These are phyloP conservation scores for Drosophila seguyi DNA, from an alignment of 1,140 invertebrate species.

Conservation along the genomic window DNA sequence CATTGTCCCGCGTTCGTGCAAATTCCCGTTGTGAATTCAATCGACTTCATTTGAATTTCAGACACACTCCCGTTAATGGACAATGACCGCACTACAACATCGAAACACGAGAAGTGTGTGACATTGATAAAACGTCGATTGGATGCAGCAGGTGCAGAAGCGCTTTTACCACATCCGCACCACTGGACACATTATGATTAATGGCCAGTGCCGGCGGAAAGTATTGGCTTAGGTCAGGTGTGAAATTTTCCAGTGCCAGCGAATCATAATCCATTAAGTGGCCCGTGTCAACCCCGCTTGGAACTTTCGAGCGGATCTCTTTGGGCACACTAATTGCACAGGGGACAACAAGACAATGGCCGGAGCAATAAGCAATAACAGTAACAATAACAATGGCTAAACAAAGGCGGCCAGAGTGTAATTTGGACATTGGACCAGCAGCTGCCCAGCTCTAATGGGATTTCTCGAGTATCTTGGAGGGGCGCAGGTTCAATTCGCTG, in stretches of 20 bases:
- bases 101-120: slow-evolving; percentile 15
- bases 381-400: slow-evolving; percentile 19
- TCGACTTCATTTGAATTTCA: slow-evolving; percentile 35
- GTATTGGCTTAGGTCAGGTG: slow-evolving; percentile 51
- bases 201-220: slow-evolving; percentile 20
- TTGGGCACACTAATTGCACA: slow-evolving; percentile 71
- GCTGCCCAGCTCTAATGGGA: slow-evolving; percentile 54
- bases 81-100: slow-evolving; percentile 22
- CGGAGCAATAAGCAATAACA: slow-evolving; percentile 34
- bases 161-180: slow-evolving; percentile 47
- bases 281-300: slow-evolving; percentile 30
- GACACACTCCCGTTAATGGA: slow-evolving; percentile 41
- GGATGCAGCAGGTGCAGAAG: slow-evolving; percentile 32
- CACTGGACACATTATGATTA: slow-evolving; percentile 58
- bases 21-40: slow-evolving; percentile 1
- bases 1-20: slow-evolving; percentile 5
- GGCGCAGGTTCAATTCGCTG: slow-evolving; percentile 47
- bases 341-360: slow-evolving; percentile 39
- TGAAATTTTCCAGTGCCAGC: slow-evolving; percentile 42
- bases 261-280: slow-evolving; percentile 70
- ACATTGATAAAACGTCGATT: slow-evolving; percentile 56
- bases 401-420: slow-evolving; percentile 43
- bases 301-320: slow-evolving; percentile 56
- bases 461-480: slow-evolving; percentile 32
- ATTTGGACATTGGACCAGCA: slow-evolving; percentile 50